phyloP scores from a whole-genome alignment of 2,113 vertebrate genomes.

The Ondatra zibethicus region DNA sequence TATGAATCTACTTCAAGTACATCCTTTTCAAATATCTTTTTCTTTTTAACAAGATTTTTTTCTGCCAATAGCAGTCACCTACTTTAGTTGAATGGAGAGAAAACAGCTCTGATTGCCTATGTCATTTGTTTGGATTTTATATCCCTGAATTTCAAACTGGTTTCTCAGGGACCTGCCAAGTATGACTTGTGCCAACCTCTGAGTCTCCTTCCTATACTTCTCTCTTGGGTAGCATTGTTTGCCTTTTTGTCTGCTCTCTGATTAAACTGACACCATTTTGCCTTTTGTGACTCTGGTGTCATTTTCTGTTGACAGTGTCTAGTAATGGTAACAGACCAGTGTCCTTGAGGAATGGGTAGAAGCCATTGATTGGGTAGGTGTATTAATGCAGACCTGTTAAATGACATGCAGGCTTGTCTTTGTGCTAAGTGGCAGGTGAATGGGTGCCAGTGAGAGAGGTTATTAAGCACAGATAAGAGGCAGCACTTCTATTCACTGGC shows the following conservation, averaged over 20 bases:
- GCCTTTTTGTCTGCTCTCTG: constrained; percentile 87
- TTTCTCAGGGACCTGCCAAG: constrained; percentile 85
- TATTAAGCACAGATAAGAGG: constrained; percentile 89
- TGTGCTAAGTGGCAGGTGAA: constrained; percentile 89
- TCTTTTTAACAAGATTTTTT: constrained; percentile 59
- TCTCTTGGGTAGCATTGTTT: constrained; percentile 84
- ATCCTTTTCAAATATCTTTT: constrained; percentile 71
- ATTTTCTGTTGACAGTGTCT: constrained; percentile 89
- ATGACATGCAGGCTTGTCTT: constrained; percentile 84
- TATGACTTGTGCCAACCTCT: constrained; percentile 81
- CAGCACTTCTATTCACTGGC: constrained; percentile 85
- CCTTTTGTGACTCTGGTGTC: constrained; percentile 87
- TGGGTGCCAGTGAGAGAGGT: constrained; percentile 82
- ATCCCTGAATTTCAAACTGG: constrained; percentile 83
- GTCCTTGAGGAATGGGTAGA: constrained; percentile 88
- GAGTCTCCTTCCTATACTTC: constrained; percentile 85
- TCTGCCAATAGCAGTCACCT: constrained; percentile 74
- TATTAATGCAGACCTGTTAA: constrained; percentile 87
- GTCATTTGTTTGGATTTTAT: constrained; percentile 82
- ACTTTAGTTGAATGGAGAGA: constrained; percentile 86
- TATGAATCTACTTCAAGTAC: constrained; percentile 51
- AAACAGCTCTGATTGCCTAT: constrained; percentile 80
- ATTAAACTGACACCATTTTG: constrained; percentile 90
- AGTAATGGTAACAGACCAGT: constrained; percentile 83
- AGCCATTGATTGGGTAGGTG: constrained; percentile 89